Evolutionary conservation across 2,113 vertebrate species (phyloP).

Genomic region (Bagarius yarrelli): DNA sequence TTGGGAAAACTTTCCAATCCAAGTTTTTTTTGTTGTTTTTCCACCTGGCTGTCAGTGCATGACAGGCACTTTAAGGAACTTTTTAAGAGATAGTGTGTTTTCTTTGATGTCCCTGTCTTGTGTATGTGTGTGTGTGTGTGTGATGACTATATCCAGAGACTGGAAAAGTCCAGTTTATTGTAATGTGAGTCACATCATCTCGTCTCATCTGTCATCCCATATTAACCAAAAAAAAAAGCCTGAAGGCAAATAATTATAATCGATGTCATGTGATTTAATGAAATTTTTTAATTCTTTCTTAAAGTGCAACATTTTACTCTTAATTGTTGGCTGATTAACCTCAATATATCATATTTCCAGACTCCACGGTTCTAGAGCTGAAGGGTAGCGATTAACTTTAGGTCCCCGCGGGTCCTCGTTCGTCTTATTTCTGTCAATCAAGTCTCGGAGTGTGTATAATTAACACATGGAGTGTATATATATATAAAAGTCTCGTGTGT

Average conservation of each 20-base stretch:
- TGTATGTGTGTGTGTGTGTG: no score
- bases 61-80: neutral
- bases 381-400: constrained; percentile 2
- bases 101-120: no score
- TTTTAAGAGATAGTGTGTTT: neutral
- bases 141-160: no score
- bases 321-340: constrained; percentile 6
- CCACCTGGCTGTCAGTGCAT: neutral
- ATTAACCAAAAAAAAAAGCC: neutral
- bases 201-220: neutral
- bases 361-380: neutral
- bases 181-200: neutral
- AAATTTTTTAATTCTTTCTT: no score
- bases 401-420: neutral
- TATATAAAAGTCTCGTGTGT: neutral
- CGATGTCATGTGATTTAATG: neutral
- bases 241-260: neutral
- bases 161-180: neutral
- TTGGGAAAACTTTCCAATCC: neutral
- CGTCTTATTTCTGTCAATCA: neutral
- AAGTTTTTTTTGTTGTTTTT: neutral
- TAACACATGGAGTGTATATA: neutral
- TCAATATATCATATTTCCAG: neutral
- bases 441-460: no score
- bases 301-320: neutral